Percentiles rank a stretch among this genome's conserved stretches.
phyloP scores from a whole-genome alignment of 1,140 invertebrate species.

The Drosophila athabasca region DNA sequence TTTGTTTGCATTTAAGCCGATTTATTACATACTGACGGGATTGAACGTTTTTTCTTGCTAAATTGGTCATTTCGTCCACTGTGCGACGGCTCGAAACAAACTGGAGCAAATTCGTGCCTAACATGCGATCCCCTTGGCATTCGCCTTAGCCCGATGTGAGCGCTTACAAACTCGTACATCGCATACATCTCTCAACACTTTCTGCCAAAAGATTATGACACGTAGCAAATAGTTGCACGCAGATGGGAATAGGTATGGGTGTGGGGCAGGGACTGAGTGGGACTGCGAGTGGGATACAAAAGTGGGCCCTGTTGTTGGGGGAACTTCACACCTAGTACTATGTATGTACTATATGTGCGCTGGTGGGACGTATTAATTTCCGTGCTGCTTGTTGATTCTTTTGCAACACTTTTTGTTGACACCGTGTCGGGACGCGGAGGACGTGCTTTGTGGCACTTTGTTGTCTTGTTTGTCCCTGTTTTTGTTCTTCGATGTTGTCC shows the following conservation, averaged over 20 bases:
- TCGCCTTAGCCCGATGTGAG: not conserved
- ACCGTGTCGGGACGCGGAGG: not conserved
- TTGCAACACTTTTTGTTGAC: constrained; percentile 32
- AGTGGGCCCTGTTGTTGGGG: not conserved
- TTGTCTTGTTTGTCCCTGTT: constrained; percentile 39
- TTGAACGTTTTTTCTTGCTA: no score
- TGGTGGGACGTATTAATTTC: constrained; percentile 63
- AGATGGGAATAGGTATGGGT: not conserved
- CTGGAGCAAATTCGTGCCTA: constrained; percentile 21
- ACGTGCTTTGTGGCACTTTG: constrained; percentile 36
- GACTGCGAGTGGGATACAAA: no score
- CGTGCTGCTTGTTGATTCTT: constrained; percentile 49
- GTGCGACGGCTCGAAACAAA: not conserved
- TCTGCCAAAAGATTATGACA: constrained; percentile 48
- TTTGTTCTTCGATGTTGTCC: constrained; percentile 9
- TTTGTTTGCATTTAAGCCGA: no score
- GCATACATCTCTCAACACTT: constrained; percentile 9
- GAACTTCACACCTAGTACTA: constrained; percentile 24
- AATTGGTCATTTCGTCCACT: no score
- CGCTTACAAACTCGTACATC: not conserved
- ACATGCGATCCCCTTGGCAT: not conserved
- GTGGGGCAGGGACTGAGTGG: no score
- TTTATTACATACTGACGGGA: no score
- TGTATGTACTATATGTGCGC: not conserved
- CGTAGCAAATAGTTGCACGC: constrained; percentile 47